Evolutionary conservation across 2,797 vertebrate genomes (phyloP).

Genomic region (Diplodus puntazzo): DNA sequence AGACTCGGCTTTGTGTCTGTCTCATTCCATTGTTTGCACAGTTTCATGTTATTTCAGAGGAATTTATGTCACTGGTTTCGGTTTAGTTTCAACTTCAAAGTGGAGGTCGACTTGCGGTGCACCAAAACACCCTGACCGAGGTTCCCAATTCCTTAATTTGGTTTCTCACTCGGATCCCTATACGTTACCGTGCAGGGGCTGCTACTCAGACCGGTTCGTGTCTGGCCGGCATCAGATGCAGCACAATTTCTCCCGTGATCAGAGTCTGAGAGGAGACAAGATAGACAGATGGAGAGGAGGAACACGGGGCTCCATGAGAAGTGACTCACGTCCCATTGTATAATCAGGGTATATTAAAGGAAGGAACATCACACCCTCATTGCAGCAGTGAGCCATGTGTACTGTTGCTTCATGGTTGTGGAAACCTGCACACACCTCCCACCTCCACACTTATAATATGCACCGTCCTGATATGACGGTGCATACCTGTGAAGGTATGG

Average conservation of each 20-base stretch:
- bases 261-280: conserved; percentile 51
- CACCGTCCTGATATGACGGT: conserved; percentile 19
- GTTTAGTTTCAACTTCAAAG: background rate
- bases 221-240: conserved; percentile 19
- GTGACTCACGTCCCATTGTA: conserved; percentile 80
- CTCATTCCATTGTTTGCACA: conserved; percentile 6
- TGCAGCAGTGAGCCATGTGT: conserved; percentile 72
- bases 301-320: conserved; percentile 66
- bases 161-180: conserved; percentile 30
- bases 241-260: conserved; percentile 32
- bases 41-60: background rate
- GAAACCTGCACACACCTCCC: conserved; percentile 53
- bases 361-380: conserved; percentile 85
- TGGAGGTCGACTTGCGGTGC: background rate
- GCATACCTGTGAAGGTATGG: background rate
- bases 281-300: conserved; percentile 73
- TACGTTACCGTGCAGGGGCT: background rate
- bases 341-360: conserved; percentile 82
- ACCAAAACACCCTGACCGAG: conserved; percentile 4
- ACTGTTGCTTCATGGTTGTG: conserved; percentile 58
- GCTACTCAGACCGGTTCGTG: conserved; percentile 8
- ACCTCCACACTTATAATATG: conserved; percentile 22
- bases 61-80: conserved; percentile 4
- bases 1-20: conserved; percentile 19
- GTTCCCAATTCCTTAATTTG: conserved; percentile 36